Base-by-base conservation (phyloP, 2,888 invertebrate genomes). In the Cryptosula pallasiana region DNA sequence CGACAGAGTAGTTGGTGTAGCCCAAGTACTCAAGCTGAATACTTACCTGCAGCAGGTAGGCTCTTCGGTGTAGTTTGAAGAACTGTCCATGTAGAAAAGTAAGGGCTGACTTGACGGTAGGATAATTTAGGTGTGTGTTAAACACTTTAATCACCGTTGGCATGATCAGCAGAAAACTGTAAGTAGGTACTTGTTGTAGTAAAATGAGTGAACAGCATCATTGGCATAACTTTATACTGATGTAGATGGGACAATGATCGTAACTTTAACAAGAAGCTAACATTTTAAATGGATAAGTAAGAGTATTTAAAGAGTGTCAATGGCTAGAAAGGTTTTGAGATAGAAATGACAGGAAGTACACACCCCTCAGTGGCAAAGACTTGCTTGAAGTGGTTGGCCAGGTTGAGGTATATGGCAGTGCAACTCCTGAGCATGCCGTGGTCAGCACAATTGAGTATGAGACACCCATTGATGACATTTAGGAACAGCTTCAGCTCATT, bases 41-140 rank as follows among this genome's bases (percentile, higher is more conserved):
- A 5, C 71, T 71, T 72, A 83, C 82, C 89, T 98, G 97, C 71
- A 99, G 87, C 78, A 99, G 94, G 81, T 99, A 99, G 0, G 98
- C 98, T 82, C 98, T 98, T 71, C 99, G 89, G 82, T 99, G 99
- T 84, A 99, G 89, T 73, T 98, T 88, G 85, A 98, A 99, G 86
- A 99, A 98, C 83, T 99, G 98, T 81, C 97, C 95, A 20, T 97
- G 97, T 0, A 96, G 94, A 83, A 97, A 99, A 83, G 99, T 97
- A 72, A 99, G 93, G 0, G 97, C 95, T 0, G 94, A 92, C 2
- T 94, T 94, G 0, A 99, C 92, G 29, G 97, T 87, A 81, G 92
- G 92, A 85, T 99, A 99, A 0, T 96, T 95, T 87, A 97, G 98
- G 85, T 97, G 95, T 80, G 95, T 94, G 1, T 96, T 95, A 86